Evolutionary conservation across 2,888 invertebrate genomes (phyloP).

Genomic region (Linyphia triangularis): DNA sequence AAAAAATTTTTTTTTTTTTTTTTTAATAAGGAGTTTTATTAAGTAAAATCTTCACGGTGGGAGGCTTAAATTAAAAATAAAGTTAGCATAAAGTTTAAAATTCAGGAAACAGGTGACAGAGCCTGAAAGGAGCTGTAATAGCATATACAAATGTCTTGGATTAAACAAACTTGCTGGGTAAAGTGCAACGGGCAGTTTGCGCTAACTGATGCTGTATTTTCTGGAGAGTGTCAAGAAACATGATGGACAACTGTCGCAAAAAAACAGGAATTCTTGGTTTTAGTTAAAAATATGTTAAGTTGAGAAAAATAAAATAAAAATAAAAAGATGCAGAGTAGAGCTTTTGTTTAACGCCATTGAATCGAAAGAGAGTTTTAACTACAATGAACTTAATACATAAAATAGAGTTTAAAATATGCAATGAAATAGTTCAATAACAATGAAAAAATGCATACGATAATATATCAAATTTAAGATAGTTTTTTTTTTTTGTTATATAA

Average conservation of each 20-base stretch:
- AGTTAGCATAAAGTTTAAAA: background rate
- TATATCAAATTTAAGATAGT: too few relatives aligned
- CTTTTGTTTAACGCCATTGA: background rate
- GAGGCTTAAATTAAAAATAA: constrained; percentile 4
- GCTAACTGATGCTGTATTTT: background rate
- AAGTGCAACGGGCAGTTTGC: background rate
- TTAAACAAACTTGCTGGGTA: constrained; percentile 1
- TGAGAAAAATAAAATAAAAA: background rate
- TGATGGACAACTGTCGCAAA: constrained; percentile 1
- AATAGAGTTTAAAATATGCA: background rate
- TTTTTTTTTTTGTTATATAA: too few relatives aligned
- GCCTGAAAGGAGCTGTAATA: background rate
- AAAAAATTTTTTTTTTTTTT: background rate
- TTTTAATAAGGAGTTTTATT: background rate
- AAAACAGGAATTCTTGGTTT: background rate
- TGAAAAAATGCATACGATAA: too few relatives aligned
- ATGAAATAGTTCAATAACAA: background rate
- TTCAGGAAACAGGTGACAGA: constrained; percentile 6
- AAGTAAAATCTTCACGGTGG: background rate
- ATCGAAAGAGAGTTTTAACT: background rate
- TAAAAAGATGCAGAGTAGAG: background rate
- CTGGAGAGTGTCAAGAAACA: constrained; percentile 5
- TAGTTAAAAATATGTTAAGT: background rate
- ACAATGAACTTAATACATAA: background rate
- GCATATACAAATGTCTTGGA: background rate